A percentile compares a stretch with the other conserved stretches of the same genome.
Evolutionary conservation across 2,888 invertebrate genomes (phyloP).

Genomic region (Caenorhabditis sinica): DNA sequence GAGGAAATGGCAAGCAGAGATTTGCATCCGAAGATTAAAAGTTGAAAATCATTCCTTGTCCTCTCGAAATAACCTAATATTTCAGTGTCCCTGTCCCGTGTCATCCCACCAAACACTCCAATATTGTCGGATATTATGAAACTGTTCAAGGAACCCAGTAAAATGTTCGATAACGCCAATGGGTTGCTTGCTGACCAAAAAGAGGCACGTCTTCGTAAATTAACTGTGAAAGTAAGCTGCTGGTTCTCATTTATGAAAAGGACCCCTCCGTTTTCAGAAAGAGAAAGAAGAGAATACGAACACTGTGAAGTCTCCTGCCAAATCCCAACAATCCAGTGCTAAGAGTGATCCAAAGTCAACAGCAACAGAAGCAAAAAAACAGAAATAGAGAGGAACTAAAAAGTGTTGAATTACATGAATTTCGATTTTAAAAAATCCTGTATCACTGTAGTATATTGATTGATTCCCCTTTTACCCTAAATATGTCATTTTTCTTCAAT

Average conservation of each 20-base stretch:
- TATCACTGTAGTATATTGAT: no score
- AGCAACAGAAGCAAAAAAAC: not conserved
- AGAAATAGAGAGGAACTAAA: slow-evolving; percentile 2
- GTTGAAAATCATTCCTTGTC: not conserved
- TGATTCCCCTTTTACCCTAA: no score
- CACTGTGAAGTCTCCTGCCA: slow-evolving; percentile 10
- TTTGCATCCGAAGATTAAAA: slow-evolving; percentile 57
- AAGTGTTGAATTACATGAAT: not conserved
- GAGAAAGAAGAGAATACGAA: slow-evolving; percentile 19
- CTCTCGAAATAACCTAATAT: not conserved
- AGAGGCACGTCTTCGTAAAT: slow-evolving; percentile 41
- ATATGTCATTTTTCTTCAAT: no score
- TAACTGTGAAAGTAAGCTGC: not conserved
- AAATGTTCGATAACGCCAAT: slow-evolving; percentile 43
- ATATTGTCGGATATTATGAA: slow-evolving; percentile 23
- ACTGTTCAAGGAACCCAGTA: slow-evolving; percentile 38
- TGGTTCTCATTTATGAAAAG: not conserved
- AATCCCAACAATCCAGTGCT: slow-evolving; percentile 2
- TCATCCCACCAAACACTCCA: slow-evolving; percentile 10
- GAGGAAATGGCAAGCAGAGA: slow-evolving; percentile 48
- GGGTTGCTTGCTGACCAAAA: slow-evolving; percentile 36
- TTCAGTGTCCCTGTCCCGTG: slow-evolving; percentile 46
- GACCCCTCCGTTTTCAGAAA: not conserved
- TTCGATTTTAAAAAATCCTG: not conserved
- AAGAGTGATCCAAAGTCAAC: not conserved